phyloP scores from a whole-genome alignment of 2,888 invertebrate species.

The Glyphotaelius pellucidus region DNA sequence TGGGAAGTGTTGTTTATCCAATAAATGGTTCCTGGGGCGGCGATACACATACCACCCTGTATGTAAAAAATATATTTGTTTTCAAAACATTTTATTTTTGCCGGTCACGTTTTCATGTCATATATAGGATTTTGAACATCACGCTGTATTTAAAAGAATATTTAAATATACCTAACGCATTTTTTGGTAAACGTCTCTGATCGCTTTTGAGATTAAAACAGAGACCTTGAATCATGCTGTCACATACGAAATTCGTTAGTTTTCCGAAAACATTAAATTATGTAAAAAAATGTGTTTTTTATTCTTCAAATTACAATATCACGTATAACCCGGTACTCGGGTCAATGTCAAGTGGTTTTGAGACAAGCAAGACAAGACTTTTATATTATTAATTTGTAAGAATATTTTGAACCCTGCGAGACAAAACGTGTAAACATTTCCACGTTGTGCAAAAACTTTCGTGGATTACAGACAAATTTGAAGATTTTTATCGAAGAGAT shows the following conservation, averaged over 20 bases:
- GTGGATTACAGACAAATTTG: background rate
- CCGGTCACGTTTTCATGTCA: too few species aligned
- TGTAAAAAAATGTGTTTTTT: background rate
- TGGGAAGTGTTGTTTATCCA: too few species aligned
- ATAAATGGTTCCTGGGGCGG: too few species aligned
- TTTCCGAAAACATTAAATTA: background rate
- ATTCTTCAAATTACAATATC: background rate
- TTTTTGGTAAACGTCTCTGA: background rate
- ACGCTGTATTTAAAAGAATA: too few species aligned
- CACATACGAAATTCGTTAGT: background rate
- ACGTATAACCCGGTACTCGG: background rate
- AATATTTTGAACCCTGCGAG: background rate
- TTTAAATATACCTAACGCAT: too few species aligned
- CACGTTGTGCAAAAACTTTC: background rate
- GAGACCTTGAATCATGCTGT: background rate
- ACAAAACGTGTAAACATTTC: background rate
- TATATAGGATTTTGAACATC: too few species aligned
- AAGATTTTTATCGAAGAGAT: too few species aligned
- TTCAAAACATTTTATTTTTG: too few species aligned
- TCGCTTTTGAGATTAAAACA: background rate
- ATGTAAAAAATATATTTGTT: too few species aligned
- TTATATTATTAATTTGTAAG: background rate
- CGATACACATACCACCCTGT: too few species aligned
- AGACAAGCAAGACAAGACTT: background rate
- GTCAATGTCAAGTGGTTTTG: background rate